Conservation (phyloP, 2,888 invertebrate species). For the Rhogogaster chlorosoma region DNA sequence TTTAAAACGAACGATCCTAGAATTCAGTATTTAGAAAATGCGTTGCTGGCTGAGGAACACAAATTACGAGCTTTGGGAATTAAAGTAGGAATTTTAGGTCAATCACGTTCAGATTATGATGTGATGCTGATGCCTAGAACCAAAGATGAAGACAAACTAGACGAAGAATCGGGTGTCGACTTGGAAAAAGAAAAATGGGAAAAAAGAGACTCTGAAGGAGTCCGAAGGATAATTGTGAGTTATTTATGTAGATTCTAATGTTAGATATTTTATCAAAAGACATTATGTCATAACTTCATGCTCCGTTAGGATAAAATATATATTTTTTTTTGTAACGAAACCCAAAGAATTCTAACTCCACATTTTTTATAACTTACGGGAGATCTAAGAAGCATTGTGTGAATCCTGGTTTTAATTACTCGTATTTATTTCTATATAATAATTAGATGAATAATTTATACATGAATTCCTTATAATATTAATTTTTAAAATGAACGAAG, state of each 20-base stretch:
- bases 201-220: slow-evolving; percentile 56
- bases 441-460: slow-evolving; percentile 48
- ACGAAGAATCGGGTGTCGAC: not conserved
- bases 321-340: slow-evolving; percentile 17
- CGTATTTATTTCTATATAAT: slow-evolving; percentile 41
- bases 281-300: not conserved
- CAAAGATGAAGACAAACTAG: slow-evolving; percentile 76
- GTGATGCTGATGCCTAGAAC: slow-evolving; percentile 78
- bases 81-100: slow-evolving; percentile 82
- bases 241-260: not conserved
- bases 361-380: not conserved
- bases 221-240: slow-evolving; percentile 39
- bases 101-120: slow-evolving; percentile 80
- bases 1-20: slow-evolving; percentile 76
- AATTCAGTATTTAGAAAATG: slow-evolving; percentile 79
- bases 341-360: slow-evolving; percentile 48
- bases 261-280: not conserved
- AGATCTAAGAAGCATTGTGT: slow-evolving; percentile 18
- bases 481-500: slow-evolving; percentile 11
- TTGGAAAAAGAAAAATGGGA: slow-evolving; percentile 57
- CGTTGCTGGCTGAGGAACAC: slow-evolving; percentile 81
- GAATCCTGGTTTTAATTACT: slow-evolving; percentile 39
- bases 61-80: slow-evolving; percentile 76
- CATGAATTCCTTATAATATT: slow-evolving; percentile 46
- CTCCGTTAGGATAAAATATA: not conserved